Percentiles rank a stretch among this genome's conserved stretches.
phyloP scores from a whole-genome alignment of 1,140 invertebrate species.

The Condylostylus longicornis region DNA sequence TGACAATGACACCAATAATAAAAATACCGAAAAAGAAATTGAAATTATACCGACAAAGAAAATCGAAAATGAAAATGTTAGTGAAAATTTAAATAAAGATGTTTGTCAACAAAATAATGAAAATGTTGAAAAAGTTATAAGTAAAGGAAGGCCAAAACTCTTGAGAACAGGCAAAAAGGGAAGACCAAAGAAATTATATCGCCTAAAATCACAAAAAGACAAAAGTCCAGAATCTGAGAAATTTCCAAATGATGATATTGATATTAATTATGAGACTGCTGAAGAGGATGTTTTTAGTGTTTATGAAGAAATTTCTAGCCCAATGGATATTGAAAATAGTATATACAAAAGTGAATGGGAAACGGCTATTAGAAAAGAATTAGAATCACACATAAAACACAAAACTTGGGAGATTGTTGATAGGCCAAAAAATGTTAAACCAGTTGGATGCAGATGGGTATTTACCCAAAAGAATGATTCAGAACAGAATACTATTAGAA shows the following conservation, averaged over 20 bases:
- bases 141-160: background rate
- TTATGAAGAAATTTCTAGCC: background rate
- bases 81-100: too few species aligned
- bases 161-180: background rate
- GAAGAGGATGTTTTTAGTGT: background rate
- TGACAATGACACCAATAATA: too few species aligned
- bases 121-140: too few species aligned
- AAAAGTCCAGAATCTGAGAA: too few species aligned
- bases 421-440: constrained; percentile 12
- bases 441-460: constrained; percentile 23
- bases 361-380: constrained; percentile 13
- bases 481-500: constrained; percentile 17
- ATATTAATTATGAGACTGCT: background rate
- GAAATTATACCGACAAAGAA: too few species aligned
- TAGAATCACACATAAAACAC: constrained; percentile 9
- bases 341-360: constrained; percentile 13
- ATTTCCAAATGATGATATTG: too few species aligned
- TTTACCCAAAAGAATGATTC: constrained; percentile 22
- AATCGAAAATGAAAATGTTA: too few species aligned
- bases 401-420: constrained; percentile 13
- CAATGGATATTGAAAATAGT: too few species aligned
- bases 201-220: too few species aligned
- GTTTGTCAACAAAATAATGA: too few species aligned
- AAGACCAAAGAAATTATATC: constrained; percentile 1
- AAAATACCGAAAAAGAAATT: too few species aligned